Base-by-base conservation (phyloP, 2,888 invertebrate species). In the Holacanthella duospinosa region DNA sequence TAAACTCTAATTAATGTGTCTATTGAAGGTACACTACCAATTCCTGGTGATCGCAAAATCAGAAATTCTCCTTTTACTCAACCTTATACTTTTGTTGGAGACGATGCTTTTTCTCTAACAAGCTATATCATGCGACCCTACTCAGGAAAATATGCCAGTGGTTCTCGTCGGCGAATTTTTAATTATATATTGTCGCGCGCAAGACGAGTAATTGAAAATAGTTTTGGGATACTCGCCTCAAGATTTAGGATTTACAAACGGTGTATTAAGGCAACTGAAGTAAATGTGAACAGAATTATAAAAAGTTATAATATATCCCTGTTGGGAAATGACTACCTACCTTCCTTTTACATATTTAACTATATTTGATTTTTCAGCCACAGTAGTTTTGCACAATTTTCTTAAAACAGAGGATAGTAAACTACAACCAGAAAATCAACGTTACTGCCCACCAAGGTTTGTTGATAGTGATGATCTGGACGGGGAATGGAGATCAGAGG, bases 61-160 rank as follows among this genome's bases (percentile, higher is more conserved):
- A 60, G 63, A 16, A n/a, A 26, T 1, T 58, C 59, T 2, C 21
- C 21, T 3, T 36, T 12, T 1, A 21, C n/a, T 2, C 29, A 62
- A 12, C 63, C 65, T n/a, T 62, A 36, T 25, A n/a, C 43, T 24
- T 61, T 68, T 26, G 59, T 67, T 1, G 67, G 62, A 29, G 70
- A 70, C 24, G 68, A 66, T 29, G 70, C 66, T 0, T 69, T 69
- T 55, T 64, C 66, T 0, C 54, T 69, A 21, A 36, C 16, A 19
- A 24, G 26, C 3, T 44, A 62, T 12, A 36, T 69, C 12, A 65
- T 68, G 69, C 58, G 63, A 3, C 69, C 64, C 0, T 70, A 36
- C 53, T 65, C 70, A 9, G 67, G 65, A 43, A n/a, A n/a, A n/a
- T n/a, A n/a, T n/a, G n/a, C n/a, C n/a, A n/a, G n/a, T n/a, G n/a